A percentile compares a stretch with the other conserved stretches of the same genome.
phyloP scores from a whole-genome alignment of 2,888 invertebrate species.

The Catocala fraxini region DNA sequence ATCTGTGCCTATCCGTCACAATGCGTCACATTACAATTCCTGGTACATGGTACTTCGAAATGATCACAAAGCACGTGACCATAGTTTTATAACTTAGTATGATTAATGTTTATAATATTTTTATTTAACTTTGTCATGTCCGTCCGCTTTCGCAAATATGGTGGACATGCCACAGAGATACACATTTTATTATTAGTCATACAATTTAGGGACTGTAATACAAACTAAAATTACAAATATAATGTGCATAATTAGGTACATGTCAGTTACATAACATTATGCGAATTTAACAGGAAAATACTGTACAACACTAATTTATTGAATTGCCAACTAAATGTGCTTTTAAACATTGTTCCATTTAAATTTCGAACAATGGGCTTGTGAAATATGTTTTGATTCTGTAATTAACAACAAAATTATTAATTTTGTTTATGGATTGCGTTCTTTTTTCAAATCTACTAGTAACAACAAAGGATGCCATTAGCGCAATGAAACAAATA shows the following conservation, averaged over 20 bases:
- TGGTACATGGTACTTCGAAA: constrained; percentile 56
- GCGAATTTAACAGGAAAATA: no score
- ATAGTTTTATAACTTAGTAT: constrained; percentile 24
- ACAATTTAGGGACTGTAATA: neutral
- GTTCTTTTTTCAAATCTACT: neutral
- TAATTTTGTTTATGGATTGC: no score
- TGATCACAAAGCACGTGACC: constrained; percentile 38
- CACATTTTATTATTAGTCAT: constrained; percentile 14
- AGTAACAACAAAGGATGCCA: neutral
- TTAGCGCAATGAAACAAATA: constrained; percentile 3
- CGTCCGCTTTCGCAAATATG: constrained; percentile 6
- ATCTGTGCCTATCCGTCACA: constrained; percentile 76
- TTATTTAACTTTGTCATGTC: constrained; percentile 20
- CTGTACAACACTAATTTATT: no score
- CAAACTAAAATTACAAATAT: neutral
- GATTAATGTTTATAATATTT: constrained; percentile 34
- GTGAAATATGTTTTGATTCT: no score
- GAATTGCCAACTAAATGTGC: no score
- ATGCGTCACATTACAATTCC: constrained; percentile 72
- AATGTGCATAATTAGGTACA: no score
- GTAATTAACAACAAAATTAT: no score
- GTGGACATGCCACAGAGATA: constrained; percentile 11
- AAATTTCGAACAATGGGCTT: no score
- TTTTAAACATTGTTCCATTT: no score
- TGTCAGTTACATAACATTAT: no score